Evolutionary conservation across 2,888 invertebrate species (phyloP).

Genomic region (Hemithea aestivaria): DNA sequence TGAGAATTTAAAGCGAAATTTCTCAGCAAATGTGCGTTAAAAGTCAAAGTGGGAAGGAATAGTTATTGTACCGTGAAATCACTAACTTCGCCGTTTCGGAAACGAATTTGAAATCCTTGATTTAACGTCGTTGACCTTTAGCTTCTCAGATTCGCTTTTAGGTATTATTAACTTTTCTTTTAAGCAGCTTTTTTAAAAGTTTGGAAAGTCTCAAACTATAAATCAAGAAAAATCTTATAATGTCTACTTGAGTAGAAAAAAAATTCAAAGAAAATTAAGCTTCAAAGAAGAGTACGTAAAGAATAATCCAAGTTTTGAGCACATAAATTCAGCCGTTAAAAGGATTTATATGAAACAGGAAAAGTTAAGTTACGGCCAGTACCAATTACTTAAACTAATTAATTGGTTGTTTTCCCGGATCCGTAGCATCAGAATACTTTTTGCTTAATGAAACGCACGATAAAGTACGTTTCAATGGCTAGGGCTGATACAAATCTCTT

Average conservation of each 20-base stretch:
- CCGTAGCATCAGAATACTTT: constrained; percentile 68
- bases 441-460: constrained; percentile 66
- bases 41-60: constrained; percentile 43
- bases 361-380: constrained; percentile 57
- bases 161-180: too few relatives aligned
- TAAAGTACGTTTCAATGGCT: constrained; percentile 47
- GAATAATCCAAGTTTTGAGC: constrained; percentile 1
- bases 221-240: too few relatives aligned
- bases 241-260: too few relatives aligned
- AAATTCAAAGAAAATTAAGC: too few relatives aligned
- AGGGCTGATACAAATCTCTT: constrained; percentile 34
- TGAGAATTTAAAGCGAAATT: constrained; percentile 69
- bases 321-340: constrained; percentile 56
- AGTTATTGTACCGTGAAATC: constrained; percentile 54
- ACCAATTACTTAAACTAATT: constrained; percentile 73
- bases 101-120: constrained; percentile 7
- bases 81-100: constrained; percentile 19
- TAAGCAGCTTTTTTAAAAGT: too few relatives aligned
- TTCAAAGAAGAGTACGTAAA: too few relatives aligned
- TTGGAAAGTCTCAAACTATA: too few relatives aligned
- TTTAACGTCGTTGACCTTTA: constrained; percentile 10
- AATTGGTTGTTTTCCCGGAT: constrained; percentile 67
- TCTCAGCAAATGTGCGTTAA: constrained; percentile 63
- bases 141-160: too few relatives aligned
- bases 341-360: constrained; percentile 57